Evolutionary conservation across 2,797 vertebrate genomes (phyloP), one percentile per base, ranked within the genome.

Genomic region (Manis javanica): DNA sequence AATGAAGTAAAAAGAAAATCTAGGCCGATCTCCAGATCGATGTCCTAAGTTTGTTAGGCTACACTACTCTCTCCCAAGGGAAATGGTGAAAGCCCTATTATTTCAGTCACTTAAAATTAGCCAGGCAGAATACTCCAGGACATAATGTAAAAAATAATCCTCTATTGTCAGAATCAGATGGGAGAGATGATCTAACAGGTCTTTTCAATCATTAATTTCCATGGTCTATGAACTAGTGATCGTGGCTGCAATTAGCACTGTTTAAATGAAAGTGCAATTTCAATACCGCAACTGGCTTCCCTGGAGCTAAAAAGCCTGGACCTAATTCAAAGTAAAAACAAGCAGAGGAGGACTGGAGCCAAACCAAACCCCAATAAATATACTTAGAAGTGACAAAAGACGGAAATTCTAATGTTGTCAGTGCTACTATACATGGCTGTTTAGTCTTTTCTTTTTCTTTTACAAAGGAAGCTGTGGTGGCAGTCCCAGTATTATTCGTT

Each of bases 161-260:
- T 85, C 31, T 66, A 71, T 95, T 96, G 66, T 84, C 74, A 87
- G 61, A 94, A 92, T 94, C 42, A 78, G 64, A 95, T 90, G 83
- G 72, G 87, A 93, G 26, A 96, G 42, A 91, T 93, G 74, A 95
- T 95, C 79, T 96, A 93, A 96, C n/a, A 91, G 53, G 49, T 68
- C 78, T 96, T 96, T 97, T 84, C 46, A 26, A 42, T 93, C 91
- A 79, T 91, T 95, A 78, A 96, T 97, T 90, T 91, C 83, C 57
- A 34, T 72, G 81, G 78, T 94, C 77, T 93, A 74, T 83, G 63
- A 96, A 88, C 61, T 37, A 94, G 87, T 86, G 89, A 87, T 83
- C 69, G 51, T 91, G 81, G 71, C 34, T 97, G 75, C 71, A 97
- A 96, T 97, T 97, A 97, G 91, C 91, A 85, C 51, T 94, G 79